A percentile compares a stretch with the other conserved stretches of the same genome.
These are phyloP conservation scores for Microchirus variegatus DNA, from an alignment of 2,797 vertebrate species.

Conservation along the genomic window DNA sequence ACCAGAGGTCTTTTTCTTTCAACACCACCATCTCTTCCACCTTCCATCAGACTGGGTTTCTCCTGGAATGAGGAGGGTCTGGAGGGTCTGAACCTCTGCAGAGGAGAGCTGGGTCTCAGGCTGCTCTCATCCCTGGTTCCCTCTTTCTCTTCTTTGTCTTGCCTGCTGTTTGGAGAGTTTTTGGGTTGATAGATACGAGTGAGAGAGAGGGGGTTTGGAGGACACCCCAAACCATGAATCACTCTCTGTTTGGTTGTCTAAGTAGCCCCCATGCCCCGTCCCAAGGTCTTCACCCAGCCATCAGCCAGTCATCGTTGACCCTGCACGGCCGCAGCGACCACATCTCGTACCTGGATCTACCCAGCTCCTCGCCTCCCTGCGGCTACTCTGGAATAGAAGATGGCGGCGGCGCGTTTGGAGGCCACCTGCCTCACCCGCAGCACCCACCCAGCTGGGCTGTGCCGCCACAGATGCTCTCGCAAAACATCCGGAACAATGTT, in stretches of 20 bases:
- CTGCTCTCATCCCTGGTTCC: constrained; percentile 61
- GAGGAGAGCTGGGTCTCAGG: constrained; percentile 68
- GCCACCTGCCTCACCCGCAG: constrained; percentile 81
- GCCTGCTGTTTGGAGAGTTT: constrained; percentile 17
- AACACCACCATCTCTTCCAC: constrained; percentile 49
- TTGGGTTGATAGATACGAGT: constrained; percentile 22
- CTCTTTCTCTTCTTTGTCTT: constrained; percentile 8
- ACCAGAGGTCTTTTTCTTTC: constrained; percentile 72
- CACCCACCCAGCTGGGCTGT: constrained; percentile 85
- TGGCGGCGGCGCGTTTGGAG: constrained; percentile 76
- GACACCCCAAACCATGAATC: constrained; percentile 90
- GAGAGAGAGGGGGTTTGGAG: constrained; percentile 13
- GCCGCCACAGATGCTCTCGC: constrained; percentile 85
- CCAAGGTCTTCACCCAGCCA: constrained; percentile 93
- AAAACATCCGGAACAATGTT: constrained; percentile 80
- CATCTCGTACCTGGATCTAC: constrained; percentile 95
- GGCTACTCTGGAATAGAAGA: constrained; percentile 86
- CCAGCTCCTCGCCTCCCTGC: constrained; percentile 87
- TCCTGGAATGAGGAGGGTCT: constrained; percentile 34
- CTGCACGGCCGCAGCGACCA: constrained; percentile 96
- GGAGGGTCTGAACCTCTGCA: constrained; percentile 50
- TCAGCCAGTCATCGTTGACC: constrained; percentile 91
- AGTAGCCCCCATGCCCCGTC: constrained; percentile 93
- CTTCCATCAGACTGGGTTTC: constrained; percentile 43
- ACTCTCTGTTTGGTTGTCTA: constrained; percentile 97